These are phyloP conservation scores for Cactoblastis cactorum DNA, from an alignment of 2,888 invertebrate genomes.

Conservation along the genomic window DNA sequence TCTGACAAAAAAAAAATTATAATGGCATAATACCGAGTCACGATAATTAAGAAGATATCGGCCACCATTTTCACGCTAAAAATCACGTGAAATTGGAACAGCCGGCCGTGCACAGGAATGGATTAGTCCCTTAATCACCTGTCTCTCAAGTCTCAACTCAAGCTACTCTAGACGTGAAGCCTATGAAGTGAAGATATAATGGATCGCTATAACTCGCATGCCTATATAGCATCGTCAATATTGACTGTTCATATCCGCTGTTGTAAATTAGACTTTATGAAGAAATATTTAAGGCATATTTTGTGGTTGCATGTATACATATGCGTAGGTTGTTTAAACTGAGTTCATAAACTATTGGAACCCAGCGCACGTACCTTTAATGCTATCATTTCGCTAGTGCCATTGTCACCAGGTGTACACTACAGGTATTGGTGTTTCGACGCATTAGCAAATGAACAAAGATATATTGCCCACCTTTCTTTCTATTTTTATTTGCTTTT, in stretches of 20 bases:
- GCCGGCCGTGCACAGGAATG: not conserved
- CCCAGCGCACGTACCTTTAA: constrained; percentile 4
- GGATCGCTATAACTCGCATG: not conserved
- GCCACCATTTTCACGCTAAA: too few relatives aligned
- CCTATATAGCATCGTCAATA: not conserved
- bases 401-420: not conserved
- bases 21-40: too few relatives aligned
- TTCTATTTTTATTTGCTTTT: too few relatives aligned
- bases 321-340: constrained; percentile 5
- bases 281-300: not conserved
- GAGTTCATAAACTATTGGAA: constrained; percentile 1
- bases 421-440: not conserved
- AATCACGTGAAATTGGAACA: too few relatives aligned
- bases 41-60: too few relatives aligned
- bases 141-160: not conserved
- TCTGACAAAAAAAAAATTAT: too few relatives aligned
- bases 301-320: not conserved
- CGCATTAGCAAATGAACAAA: not conserved
- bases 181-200: not conserved
- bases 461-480: too few relatives aligned
- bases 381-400: not conserved
- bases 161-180: not conserved
- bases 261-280: not conserved
- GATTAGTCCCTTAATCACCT: not conserved
- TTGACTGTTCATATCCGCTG: not conserved